These are phyloP conservation scores for Proales similis DNA, from an alignment of 1,140 invertebrate species.

Conservation along the genomic window DNA sequence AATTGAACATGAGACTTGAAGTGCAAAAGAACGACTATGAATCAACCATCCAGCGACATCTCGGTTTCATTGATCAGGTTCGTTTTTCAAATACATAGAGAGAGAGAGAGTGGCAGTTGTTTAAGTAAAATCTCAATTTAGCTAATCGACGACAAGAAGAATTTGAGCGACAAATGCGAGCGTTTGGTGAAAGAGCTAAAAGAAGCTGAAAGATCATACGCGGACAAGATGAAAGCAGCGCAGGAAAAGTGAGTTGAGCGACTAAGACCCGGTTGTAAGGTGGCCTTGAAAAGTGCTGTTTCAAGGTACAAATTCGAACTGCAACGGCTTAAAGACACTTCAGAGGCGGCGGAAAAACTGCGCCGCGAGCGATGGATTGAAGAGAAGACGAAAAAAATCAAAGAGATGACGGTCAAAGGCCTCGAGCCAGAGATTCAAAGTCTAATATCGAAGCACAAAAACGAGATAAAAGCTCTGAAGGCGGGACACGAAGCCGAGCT, in stretches of 20 bases:
- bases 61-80: constrained; percentile 54
- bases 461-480: constrained; percentile 52
- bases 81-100: constrained; percentile 38
- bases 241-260: constrained; percentile 42
- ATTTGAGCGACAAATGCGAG: constrained; percentile 51
- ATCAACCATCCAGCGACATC: constrained; percentile 51
- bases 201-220: constrained; percentile 49
- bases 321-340: constrained; percentile 51
- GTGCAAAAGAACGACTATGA: constrained; percentile 53
- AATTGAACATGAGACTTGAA: constrained; percentile 44
- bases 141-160: constrained; percentile 54
- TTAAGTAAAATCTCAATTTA: constrained; percentile 39
- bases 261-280: neutral
- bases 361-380: constrained; percentile 54
- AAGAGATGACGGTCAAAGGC: constrained; percentile 55
- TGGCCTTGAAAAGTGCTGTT: constrained; percentile 41
- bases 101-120: neutral
- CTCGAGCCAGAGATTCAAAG: constrained; percentile 54
- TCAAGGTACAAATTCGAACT: constrained; percentile 48
- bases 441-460: constrained; percentile 53
- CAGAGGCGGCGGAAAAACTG: constrained; percentile 51
- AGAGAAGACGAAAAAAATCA: constrained; percentile 55
- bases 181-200: constrained; percentile 50
- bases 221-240: constrained; percentile 46
- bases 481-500: constrained; percentile 52